These are phyloP conservation scores for Drosophila affinis DNA, from an alignment of 2,888 invertebrate genomes.

Conservation along the genomic window DNA sequence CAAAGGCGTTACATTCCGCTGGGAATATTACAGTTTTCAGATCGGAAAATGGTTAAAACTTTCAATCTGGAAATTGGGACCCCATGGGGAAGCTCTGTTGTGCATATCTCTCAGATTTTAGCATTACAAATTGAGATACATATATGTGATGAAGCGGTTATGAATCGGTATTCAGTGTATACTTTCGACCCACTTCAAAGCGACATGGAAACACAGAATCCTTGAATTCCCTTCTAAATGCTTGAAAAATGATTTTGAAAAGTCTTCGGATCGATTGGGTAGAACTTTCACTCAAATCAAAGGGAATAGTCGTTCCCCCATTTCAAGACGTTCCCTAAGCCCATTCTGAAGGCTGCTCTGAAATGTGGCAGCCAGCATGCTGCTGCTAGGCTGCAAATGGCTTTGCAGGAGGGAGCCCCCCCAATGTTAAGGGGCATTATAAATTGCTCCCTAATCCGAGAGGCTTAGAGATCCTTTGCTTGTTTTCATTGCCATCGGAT, in stretches of 20 bases:
- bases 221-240: background rate
- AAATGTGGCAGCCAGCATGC: background rate
- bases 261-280: background rate
- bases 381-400: background rate
- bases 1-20: too few relatives aligned
- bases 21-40: too few relatives aligned
- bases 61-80: too few relatives aligned
- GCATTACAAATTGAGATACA: too few relatives aligned
- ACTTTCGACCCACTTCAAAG: too few relatives aligned
- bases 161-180: too few relatives aligned
- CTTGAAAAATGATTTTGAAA: background rate
- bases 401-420: background rate
- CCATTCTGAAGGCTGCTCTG: background rate
- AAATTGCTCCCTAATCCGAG: slow-evolving; percentile 39
- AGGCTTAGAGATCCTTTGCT: slow-evolving; percentile 22
- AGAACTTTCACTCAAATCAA: background rate
- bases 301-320: background rate
- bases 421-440: slow-evolving; percentile 34
- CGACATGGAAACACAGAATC: too few relatives aligned
- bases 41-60: too few relatives aligned
- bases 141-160: too few relatives aligned
- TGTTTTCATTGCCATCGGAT: slow-evolving; percentile 30
- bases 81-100: too few relatives aligned
- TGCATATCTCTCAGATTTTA: too few relatives aligned
- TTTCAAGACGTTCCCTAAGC: background rate